Conservation (phyloP, 1,140 invertebrate genomes). For the Drosophila sulfurigaster region DNA sequence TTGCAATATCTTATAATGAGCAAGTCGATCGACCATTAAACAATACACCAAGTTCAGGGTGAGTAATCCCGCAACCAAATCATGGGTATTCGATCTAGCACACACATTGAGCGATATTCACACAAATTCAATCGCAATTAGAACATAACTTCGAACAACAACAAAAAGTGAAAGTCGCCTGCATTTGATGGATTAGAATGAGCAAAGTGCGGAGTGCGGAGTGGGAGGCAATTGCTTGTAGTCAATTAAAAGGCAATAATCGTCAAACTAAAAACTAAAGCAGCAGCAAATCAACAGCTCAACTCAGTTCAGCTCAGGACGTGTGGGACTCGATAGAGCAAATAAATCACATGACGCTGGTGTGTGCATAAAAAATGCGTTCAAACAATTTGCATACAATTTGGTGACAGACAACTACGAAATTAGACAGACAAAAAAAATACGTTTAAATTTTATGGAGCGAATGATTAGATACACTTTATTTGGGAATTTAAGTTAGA, state of each 20-base stretch:
- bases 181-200: constrained; percentile 3
- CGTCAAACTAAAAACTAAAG: constrained; percentile 32
- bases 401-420: constrained; percentile 63
- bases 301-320: constrained; percentile 1
- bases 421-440: background rate
- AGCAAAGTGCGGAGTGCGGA: background rate
- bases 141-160: constrained; percentile 28
- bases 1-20: constrained; percentile 42
- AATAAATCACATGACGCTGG: constrained; percentile 61
- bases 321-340: constrained; percentile 42
- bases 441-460: too few species aligned
- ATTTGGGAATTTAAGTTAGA: background rate
- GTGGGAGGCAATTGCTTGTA: constrained; percentile 18
- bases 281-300: constrained; percentile 13
- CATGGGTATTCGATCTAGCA: constrained; percentile 51
- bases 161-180: constrained; percentile 76
- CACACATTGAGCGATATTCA: constrained; percentile 55
- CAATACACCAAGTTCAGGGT: constrained; percentile 76
- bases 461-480: background rate
- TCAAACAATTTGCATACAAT: constrained; percentile 69
- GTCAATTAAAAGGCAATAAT: constrained; percentile 66
- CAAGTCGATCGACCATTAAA: constrained; percentile 21
- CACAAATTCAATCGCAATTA: constrained; percentile 34
- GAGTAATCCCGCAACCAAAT: constrained; percentile 55
- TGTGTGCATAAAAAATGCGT: constrained; percentile 51